Evolutionary conservation across 2,113 vertebrate genomes (phyloP), one percentile per base, ranked within the genome.

Genomic region (Bostrychus sinensis): DNA sequence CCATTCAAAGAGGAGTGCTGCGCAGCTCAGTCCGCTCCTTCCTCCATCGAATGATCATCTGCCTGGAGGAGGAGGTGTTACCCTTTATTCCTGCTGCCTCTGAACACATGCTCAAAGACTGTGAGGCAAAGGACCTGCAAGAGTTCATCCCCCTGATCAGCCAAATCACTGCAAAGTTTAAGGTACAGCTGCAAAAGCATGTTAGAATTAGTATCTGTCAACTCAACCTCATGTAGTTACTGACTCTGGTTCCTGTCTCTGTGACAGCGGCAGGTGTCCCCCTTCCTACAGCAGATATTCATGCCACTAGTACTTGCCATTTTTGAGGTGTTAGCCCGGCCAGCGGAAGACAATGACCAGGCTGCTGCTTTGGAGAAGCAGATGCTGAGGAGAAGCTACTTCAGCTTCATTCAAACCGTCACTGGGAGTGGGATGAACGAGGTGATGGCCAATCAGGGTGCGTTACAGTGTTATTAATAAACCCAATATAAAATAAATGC

Each of bases 91-190:
- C 97, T 20, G 93, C 94, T 2, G 97, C 97, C 62, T 97, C 96
- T 0, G 94, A 99, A 45, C 96, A 98, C 78, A 98, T 98, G 96
- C 94, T 99, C 67, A 98, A 98, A 89, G 96, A 98, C 70, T 98
- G 96, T 60, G 96, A 99, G 93, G 94, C 96, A 72, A 95, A 94
- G 83, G 97, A 99, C 82, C 93, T 99, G 75, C 97, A 98, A 92
- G 96, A 99, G 89, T 97, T 98, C 91, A 99, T 99, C 91, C 97
- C 96, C 5, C 95, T 99, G 70, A 96, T 98, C 93, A 98, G 96
- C 80, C 97, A 99, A 91, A 97, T 99, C 80, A 98, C 96, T 3
- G 95, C 96, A 74, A 99, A 99, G 82, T 99, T 99, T 88, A 99
- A 99, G 89, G 91, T 92, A 59, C 3, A 34, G 6, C 25, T 28